Percentiles rank a stretch among this genome's conserved stretches.
phyloP scores from a whole-genome alignment of 1,140 invertebrate genomes.

The Condylostylus longicornis region DNA sequence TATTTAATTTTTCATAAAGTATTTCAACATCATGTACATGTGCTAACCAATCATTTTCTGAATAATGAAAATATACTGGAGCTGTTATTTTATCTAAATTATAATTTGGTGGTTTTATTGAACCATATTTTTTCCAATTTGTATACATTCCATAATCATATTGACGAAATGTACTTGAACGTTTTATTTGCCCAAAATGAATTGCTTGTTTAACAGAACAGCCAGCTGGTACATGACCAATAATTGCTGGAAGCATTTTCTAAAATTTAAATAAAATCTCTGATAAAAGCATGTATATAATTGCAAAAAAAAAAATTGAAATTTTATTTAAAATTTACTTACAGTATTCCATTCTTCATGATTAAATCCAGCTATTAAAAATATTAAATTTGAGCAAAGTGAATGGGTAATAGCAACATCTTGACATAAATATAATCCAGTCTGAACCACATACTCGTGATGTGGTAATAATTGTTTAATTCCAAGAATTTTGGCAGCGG shows the following conservation, averaged over 20 bases:
- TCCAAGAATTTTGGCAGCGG: slow-evolving; percentile 35
- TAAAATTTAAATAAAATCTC: no score
- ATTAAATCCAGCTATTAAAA: slow-evolving; percentile 37
- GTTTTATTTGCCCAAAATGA: slow-evolving; percentile 26
- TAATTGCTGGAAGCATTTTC: slow-evolving; percentile 17
- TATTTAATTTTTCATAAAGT: slow-evolving; percentile 36
- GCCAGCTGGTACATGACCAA: slow-evolving; percentile 20
- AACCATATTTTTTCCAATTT: slow-evolving; percentile 35
- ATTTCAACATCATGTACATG: slow-evolving; percentile 40
- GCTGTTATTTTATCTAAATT: slow-evolving; percentile 39
- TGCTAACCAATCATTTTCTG: slow-evolving; percentile 54
- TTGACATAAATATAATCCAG: slow-evolving; percentile 32
- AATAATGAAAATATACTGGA: slow-evolving; percentile 53
- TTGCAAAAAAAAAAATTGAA: no score
- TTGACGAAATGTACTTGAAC: slow-evolving; percentile 25
- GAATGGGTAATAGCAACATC: slow-evolving; percentile 28
- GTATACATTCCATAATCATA: slow-evolving; percentile 21
- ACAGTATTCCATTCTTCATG: slow-evolving; percentile 29
- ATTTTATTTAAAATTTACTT: no score
- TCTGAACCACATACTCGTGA: slow-evolving; percentile 28
- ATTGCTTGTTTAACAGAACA: slow-evolving; percentile 18
- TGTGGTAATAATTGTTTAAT: slow-evolving; percentile 38
- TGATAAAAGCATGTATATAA: no score
- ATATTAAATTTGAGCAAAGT: slow-evolving; percentile 39
- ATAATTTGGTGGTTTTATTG: slow-evolving; percentile 37